These are phyloP conservation scores for Micronisus gabar DNA, from an alignment of 2,113 vertebrate species.

Conservation along the genomic window DNA sequence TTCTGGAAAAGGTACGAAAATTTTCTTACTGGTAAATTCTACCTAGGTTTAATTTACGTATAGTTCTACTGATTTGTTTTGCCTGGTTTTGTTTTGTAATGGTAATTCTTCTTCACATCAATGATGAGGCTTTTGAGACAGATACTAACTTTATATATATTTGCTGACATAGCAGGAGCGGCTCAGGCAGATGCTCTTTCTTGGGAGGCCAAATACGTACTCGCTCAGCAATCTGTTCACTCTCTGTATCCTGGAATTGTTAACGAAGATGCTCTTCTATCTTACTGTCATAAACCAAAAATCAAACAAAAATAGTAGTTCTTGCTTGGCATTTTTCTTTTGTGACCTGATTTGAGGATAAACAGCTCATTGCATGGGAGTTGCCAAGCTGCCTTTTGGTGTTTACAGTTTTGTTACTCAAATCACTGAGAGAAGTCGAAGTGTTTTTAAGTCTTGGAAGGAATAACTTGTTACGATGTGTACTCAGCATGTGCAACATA, in stretches of 20 bases:
- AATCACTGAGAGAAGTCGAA: neutral
- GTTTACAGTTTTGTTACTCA: neutral
- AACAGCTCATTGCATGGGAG: neutral
- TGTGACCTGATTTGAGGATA: neutral
- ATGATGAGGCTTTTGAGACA: neutral
- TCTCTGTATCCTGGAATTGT: neutral
- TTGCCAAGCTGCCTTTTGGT: neutral
- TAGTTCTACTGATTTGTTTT: neutral
- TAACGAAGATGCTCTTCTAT: neutral
- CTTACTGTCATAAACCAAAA: neutral
- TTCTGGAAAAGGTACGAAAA: neutral
- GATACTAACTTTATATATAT: neutral
- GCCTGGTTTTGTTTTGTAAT: neutral
- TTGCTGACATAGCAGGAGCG: conserved; percentile 9
- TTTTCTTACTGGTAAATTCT: neutral
- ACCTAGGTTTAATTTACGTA: neutral
- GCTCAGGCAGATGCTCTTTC: neutral
- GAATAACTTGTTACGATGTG: neutral
- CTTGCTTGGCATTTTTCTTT: neutral
- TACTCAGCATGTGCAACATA: neutral
- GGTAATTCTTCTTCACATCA: neutral
- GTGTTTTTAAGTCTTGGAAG: neutral
- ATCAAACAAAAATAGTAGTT: neutral
- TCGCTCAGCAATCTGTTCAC: neutral
- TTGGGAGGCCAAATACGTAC: neutral